Base-by-base conservation (phyloP, 2,797 vertebrate genomes). In the Nasua narica region DNA sequence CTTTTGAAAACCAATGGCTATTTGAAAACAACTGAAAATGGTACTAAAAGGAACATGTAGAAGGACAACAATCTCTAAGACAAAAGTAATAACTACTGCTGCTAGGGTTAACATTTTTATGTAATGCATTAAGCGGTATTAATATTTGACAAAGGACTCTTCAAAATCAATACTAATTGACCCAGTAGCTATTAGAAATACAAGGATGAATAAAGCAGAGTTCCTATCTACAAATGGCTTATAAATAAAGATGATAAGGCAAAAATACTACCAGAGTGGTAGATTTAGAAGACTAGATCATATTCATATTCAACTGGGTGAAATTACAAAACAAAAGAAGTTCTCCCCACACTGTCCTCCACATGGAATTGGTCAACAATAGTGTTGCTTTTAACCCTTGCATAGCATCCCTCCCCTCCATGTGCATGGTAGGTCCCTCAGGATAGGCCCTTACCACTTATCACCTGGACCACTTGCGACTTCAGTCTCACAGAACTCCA, bases 261-360 rank as follows among this genome's bases (percentile, higher is more conserved):
- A 92, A 96, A 91, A 60, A 69, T 88, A 62, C 25, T 21, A n/a
- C 23, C 7, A 29, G 11, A 40, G 5, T 69, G 46, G n/a, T 52
- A 87, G 35, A 93, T 48, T 76, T 77, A 81, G 67, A 88, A 83
- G 48, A 91, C 81, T 46, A 87, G 35, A 56, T 69, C 25, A 84
- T 23, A 67, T 58, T 74, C 43, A 83, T 27, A 54, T 65, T 74
- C 43, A 83, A 29, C 5, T 70, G 62, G 40, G 18, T 76, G 29
- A 86, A 96, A 25, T 25, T 21, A 81, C 62, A 52, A 74, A 46
- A 74, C 40, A 43, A 94, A 23, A 52, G 14, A 83, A 35, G 15
- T 19, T 43, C 5, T 35, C 19, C 43, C 35, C 0, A 52, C 1
- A 1, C 19, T 3, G 14, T 35, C 19, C 21, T 78, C 37, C 69